Evolutionary conservation across 2,888 invertebrate species (phyloP).

Genomic region (Eretmocerus hayati): DNA sequence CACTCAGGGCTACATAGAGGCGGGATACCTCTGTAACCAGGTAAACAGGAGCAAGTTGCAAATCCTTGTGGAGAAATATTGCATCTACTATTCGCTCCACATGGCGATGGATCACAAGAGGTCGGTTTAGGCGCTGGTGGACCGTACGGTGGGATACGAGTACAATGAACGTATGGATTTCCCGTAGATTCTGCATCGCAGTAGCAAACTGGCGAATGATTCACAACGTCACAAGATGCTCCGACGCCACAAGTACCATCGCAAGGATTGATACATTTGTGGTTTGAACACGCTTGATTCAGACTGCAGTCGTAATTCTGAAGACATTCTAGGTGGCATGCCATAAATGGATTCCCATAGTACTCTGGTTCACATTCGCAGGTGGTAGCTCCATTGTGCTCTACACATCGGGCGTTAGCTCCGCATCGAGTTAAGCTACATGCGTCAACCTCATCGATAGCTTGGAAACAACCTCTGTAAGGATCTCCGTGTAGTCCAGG

Average conservation of each 20-base stretch:
- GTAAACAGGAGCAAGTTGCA: conserved; percentile 54
- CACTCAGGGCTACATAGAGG: conserved; percentile 82
- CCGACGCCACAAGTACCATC: conserved; percentile 63
- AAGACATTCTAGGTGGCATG: conserved; percentile 75
- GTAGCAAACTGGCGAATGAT: conserved; percentile 72
- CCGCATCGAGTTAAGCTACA: conserved; percentile 76
- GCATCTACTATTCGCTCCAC: conserved; percentile 78
- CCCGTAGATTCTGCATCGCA: conserved; percentile 62
- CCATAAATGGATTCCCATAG: conserved; percentile 72
- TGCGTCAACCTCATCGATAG: conserved; percentile 47
- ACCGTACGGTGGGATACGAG: conserved; percentile 33
- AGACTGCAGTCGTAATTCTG: conserved; percentile 57
- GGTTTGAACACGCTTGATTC: conserved; percentile 50
- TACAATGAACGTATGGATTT: conserved; percentile 63
- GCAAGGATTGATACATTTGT: conserved; percentile 53
- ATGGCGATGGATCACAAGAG: conserved; percentile 50
- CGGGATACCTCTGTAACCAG: conserved; percentile 67
- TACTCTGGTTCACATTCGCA: conserved; percentile 70
- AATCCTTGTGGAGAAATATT: conserved; percentile 50
- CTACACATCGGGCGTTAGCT: conserved; percentile 70
- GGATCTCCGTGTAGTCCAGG: conserved; percentile 77
- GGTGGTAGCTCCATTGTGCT: conserved; percentile 57
- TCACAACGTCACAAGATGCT: conserved; percentile 68
- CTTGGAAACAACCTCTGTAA: conserved; percentile 62
- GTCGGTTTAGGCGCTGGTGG: conserved; percentile 11